These are phyloP conservation scores for Rhadina sibilatrix DNA, from an alignment of 2,113 vertebrate species.

Conservation along the genomic window DNA sequence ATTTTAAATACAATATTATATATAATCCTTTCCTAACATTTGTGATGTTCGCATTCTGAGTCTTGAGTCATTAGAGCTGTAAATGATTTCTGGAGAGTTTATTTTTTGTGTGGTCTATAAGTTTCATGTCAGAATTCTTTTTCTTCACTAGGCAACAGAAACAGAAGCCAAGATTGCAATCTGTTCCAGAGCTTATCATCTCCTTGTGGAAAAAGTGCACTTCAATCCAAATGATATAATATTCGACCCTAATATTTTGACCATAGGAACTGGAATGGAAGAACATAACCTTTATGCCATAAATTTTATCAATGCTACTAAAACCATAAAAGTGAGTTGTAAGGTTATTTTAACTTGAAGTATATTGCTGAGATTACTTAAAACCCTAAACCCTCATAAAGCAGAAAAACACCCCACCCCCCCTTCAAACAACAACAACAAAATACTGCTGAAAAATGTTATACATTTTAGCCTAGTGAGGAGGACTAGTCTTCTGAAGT, in stretches of 20 bases:
- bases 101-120: not conserved
- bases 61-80: not conserved
- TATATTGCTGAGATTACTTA: not conserved
- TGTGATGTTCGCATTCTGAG: not conserved
- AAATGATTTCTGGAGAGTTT: not conserved
- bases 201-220: slow-evolving; percentile 81
- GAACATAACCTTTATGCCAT: slow-evolving; percentile 91
- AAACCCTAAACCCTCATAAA: not conserved
- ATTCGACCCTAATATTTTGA: slow-evolving; percentile 97
- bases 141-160: slow-evolving; percentile 84
- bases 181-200: slow-evolving; percentile 88
- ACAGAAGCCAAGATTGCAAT: slow-evolving; percentile 84
- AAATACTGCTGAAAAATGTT: not conserved
- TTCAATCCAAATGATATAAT: slow-evolving; percentile 95
- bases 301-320: slow-evolving; percentile 88
- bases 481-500: not conserved
- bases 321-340: slow-evolving; percentile 86
- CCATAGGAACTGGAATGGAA: slow-evolving; percentile 97
- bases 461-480: not conserved
- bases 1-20: not conserved
- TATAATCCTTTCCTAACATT: not conserved
- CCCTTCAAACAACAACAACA: not conserved
- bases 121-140: not conserved
- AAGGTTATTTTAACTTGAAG: not conserved
- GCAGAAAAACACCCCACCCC: rapidly evolving